Base-by-base conservation (phyloP, 1,140 invertebrate species). In the Pachypsylla venusta region DNA sequence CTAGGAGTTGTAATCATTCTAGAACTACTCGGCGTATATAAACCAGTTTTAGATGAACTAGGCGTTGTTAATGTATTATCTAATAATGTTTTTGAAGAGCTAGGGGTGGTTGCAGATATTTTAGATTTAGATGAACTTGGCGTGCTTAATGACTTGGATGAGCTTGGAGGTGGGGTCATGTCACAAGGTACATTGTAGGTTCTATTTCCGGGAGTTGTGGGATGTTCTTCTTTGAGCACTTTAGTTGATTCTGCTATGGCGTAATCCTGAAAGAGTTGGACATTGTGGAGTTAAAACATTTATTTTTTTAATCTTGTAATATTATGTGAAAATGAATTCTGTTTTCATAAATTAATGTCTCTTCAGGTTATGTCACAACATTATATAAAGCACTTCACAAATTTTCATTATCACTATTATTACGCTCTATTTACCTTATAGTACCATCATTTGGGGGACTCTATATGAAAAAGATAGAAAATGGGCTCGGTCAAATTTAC, bases 161-260 rank as follows among this genome's bases (percentile, higher is more conserved):
- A 5, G 42, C n/a, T 19, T 7, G 42, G 42, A n/a, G 42, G 42
- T 4, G 42, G 42, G n/a, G 42, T 48, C 42, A 48, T 48, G 42
- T 48, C 42, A 22, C 42, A 48, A 22, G 42, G 42, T 3, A 48
- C 42, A 22, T 4, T 19, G 42, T 48, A 48, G 42, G 42, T 5
- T 5, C 42, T n/a, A n/a, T 19, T 48, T 7, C 42, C 42, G 7
- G 42, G 42, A 3, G 42, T 48, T n/a, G 42, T 48, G 42, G 30
- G 30, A 3, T n/a, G 42, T 4, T 48, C 4, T 22, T 48, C 42
- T 22, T 48, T n/a, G 4, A 19, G 4, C 4, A 48, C 4, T 22
- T 48, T 48, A 22, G 42, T 22, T 4, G 42, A 48, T 19, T 48
- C 42, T n/a, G 42, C 42, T n/a, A 48, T 48, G 42, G 42, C 42